Percentiles rank a stretch among this genome's conserved stretches.
Evolutionary conservation across 1,140 invertebrate species (phyloP).

Genomic region (Megathymus violae): DNA sequence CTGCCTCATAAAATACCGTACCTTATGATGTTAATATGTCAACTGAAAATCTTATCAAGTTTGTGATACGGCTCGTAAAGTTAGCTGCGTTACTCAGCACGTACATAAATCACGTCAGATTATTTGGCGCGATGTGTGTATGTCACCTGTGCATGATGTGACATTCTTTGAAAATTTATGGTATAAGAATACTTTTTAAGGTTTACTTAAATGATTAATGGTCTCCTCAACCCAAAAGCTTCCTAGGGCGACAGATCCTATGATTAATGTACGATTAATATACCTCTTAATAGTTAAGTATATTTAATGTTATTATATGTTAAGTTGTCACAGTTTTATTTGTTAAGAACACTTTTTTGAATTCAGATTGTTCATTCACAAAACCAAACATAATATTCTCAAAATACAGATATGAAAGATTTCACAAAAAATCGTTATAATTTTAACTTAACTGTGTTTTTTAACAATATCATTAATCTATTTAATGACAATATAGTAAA

Average conservation of each 20-base stretch:
- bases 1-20: background rate
- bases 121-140: constrained; percentile 18
- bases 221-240: background rate
- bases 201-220: constrained; percentile 13
- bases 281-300: too few species aligned
- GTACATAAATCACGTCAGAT: constrained; percentile 26
- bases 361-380: too few species aligned
- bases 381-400: too few species aligned
- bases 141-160: constrained; percentile 17
- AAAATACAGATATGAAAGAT: too few species aligned
- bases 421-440: too few species aligned
- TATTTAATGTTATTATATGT: background rate
- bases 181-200: constrained; percentile 9
- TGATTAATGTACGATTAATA: background rate
- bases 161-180: constrained; percentile 22
- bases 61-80: constrained; percentile 22
- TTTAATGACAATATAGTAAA: too few species aligned
- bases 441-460: too few species aligned
- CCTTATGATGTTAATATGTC: constrained; percentile 1
- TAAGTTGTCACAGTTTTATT: too few species aligned
- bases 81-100: constrained; percentile 21
- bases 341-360: too few species aligned
- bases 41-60: constrained; percentile 21
- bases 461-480: too few species aligned
- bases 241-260: background rate